Percentiles rank a stretch among this genome's conserved stretches.
These are phyloP conservation scores for Pterophyllum scalare DNA, from an alignment of 2,113 vertebrate species.

Conservation along the genomic window DNA sequence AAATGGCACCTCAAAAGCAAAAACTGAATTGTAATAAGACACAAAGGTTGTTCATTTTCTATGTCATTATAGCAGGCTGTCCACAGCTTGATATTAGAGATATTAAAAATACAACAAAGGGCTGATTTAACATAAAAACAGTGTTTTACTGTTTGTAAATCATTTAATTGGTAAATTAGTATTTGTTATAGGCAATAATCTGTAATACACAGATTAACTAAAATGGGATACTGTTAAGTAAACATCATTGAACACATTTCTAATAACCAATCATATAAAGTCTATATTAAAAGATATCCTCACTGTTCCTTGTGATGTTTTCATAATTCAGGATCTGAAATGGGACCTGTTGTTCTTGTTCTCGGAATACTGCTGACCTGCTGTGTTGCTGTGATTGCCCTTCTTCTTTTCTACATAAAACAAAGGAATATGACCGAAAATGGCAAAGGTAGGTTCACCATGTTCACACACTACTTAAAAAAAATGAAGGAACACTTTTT, in stretches of 20 bases:
- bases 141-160: neutral
- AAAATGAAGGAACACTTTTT: too few relatives aligned
- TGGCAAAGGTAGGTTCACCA: neutral
- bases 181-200: neutral
- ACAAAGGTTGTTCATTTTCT: too few relatives aligned
- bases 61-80: too few relatives aligned
- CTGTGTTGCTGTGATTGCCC: neutral
- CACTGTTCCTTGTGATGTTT: neutral
- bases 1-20: too few relatives aligned
- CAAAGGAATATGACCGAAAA: neutral
- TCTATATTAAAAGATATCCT: neutral
- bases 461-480: too few relatives aligned
- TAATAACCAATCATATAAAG: accelerated
- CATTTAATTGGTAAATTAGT: neutral
- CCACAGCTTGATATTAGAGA: too few relatives aligned
- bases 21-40: too few relatives aligned
- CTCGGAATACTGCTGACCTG: neutral
- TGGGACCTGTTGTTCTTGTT: neutral
- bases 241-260: neutral
- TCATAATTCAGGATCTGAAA: neutral
- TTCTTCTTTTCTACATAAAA: neutral
- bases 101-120: too few relatives aligned
- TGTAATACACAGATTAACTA: too few relatives aligned
- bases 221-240: too few relatives aligned
- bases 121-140: too few relatives aligned